Percentiles rank a stretch among this genome's conserved stretches.
Conservation (phyloP, 2,888 invertebrate genomes). For the Agrotis clavis region DNA sequence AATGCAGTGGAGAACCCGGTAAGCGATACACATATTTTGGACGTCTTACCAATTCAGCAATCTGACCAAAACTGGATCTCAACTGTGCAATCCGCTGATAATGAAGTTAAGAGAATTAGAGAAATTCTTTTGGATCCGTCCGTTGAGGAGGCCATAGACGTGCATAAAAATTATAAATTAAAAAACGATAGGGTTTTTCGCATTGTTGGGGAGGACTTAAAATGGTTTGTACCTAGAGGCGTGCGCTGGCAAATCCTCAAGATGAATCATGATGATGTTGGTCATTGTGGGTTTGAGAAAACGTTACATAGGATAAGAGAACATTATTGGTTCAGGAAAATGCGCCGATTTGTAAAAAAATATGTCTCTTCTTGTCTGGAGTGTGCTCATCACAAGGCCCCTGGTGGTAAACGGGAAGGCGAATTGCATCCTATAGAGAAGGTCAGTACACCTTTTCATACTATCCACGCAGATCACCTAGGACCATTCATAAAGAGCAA, state of each 20-base stretch:
- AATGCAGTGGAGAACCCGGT: neutral
- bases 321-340: neutral
- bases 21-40: neutral
- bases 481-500: conserved; percentile 1
- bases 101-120: neutral
- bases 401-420: neutral
- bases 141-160: neutral
- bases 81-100: neutral
- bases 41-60: neutral
- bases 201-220: neutral
- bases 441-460: neutral
- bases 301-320: neutral
- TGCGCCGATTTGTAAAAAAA: too few relatives aligned
- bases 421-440: neutral
- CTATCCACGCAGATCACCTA: neutral
- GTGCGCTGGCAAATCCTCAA: too few relatives aligned
- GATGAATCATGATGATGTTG: too few relatives aligned
- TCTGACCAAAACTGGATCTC: neutral
- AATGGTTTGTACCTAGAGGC: neutral
- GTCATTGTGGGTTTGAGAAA: too few relatives aligned
- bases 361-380: too few relatives aligned
- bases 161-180: too few relatives aligned
- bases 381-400: neutral
- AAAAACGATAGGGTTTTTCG: too few relatives aligned
- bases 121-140: neutral